These are phyloP conservation scores for Cataglyphis altisquamis DNA, from an alignment of 2,888 invertebrate genomes.

Conservation along the genomic window DNA sequence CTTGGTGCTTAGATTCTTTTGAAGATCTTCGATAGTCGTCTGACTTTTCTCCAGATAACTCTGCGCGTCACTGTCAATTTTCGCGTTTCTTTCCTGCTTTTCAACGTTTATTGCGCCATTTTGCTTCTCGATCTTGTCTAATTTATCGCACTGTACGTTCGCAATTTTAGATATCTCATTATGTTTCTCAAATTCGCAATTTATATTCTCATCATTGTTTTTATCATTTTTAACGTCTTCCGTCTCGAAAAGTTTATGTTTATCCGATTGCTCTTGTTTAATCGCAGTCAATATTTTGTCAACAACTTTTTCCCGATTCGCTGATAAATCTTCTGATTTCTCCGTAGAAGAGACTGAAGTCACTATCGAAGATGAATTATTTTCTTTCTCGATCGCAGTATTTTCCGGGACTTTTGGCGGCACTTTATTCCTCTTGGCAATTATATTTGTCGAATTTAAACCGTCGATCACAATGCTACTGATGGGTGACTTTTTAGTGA, in stretches of 20 bases:
- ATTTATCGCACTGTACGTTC: not conserved
- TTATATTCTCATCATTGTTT: not conserved
- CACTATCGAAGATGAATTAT: conserved; percentile 19
- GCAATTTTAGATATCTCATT: not conserved
- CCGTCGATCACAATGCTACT: conserved; percentile 59
- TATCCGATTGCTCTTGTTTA: conserved; percentile 10
- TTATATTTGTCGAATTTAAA: conserved; percentile 12
- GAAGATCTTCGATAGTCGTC: conserved; percentile 78
- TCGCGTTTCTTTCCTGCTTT: not conserved
- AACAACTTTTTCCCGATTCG: conserved; percentile 34
- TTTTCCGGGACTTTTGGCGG: conserved; percentile 72
- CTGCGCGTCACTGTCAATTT: conserved; percentile 64
- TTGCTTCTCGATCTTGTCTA: not conserved
- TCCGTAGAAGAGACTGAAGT: not conserved
- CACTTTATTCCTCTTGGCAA: conserved; percentile 50
- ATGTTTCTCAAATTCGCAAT: conserved; percentile 3
- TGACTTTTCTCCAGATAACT: conserved; percentile 77
- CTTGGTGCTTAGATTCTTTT: conserved; percentile 78
- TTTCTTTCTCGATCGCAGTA: conserved; percentile 48
- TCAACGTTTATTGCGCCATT: conserved; percentile 3
- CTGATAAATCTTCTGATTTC: conserved; percentile 23
- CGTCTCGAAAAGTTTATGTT: not conserved
- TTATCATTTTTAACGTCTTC: not conserved
- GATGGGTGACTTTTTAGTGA: conserved; percentile 74
- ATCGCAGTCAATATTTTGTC: conserved; percentile 24